Evolutionary conservation across 2,888 invertebrate genomes (phyloP).

Genomic region (Orchestes rusci): DNA sequence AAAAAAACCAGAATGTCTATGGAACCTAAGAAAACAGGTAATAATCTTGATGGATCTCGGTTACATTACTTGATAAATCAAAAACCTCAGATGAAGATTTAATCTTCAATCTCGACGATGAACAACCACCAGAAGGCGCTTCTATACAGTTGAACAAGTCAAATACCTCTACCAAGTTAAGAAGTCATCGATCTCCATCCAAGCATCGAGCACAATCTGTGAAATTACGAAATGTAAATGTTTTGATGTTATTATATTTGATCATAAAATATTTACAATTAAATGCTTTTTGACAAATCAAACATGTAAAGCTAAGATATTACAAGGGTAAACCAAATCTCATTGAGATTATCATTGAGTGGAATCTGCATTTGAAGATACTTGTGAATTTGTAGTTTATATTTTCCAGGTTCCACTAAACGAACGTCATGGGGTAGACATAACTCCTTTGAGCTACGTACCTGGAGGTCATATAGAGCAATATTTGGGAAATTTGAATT

Average conservation of each 20-base stretch:
- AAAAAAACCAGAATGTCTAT: conserved; percentile 39
- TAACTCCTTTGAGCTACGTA: conserved; percentile 74
- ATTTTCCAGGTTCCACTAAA: conserved; percentile 41
- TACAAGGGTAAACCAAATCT: too few species aligned
- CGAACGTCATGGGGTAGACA: conserved; percentile 60
- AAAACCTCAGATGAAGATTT: conserved; percentile 59
- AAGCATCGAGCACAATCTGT: conserved; percentile 37
- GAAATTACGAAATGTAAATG: conserved; percentile 39
- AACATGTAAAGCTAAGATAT: too few species aligned
- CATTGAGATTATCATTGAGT: too few species aligned
- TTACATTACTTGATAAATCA: background rate
- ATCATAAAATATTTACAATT: too few species aligned
- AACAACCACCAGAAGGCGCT: conserved; percentile 37
- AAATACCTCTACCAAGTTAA: conserved; percentile 43
- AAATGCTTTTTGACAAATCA: too few species aligned
- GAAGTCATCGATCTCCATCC: conserved; percentile 49
- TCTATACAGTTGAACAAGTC: conserved; percentile 29
- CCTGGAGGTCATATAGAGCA: conserved; percentile 71
- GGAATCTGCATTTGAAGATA: too few species aligned
- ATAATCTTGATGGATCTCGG: conserved; percentile 1
- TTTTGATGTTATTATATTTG: conserved; percentile 2
- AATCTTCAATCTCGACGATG: conserved; percentile 79
- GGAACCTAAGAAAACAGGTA: conserved; percentile 8
- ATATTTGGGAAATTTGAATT: conserved; percentile 84
- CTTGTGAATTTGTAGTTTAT: too few species aligned